Base-by-base conservation (phyloP, 2,888 invertebrate genomes). In the Dasysyrphus albostriatus region DNA sequence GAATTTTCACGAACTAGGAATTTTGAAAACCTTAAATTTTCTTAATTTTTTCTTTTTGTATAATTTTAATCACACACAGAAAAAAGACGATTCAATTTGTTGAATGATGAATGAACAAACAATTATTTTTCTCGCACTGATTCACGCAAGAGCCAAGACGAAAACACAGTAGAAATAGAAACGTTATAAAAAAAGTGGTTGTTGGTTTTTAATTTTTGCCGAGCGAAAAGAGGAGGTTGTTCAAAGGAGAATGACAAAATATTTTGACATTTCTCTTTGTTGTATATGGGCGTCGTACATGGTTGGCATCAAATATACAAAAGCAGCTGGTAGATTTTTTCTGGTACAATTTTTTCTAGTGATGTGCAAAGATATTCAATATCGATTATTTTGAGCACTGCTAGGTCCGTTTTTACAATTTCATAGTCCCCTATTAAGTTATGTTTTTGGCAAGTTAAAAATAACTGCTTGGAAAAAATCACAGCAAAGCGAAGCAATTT, bases 181-280 rank as follows among this genome's bases (percentile, higher is more conserved):
- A 81, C 47, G 61, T 42, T 61, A 42, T 42, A 77, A 49, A 72
- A 77, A 85, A 85, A 85, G 85, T 85, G 85, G 85, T 85, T 85
- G 82, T 77, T 69, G 81, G 72, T 67, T 73, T 74, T 58, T 32
- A 49, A 47, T 65, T 65, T 65, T 51, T 37, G 67, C 37, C 24
- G 6, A 37, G 19, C 8, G n/a, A 37, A 67, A 19, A 49, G 81
- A 77, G 81, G 77, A 77, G 76, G 84, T 67, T 72, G 72, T 67
- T 69, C 19, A 72, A 80, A 84, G 67, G 19, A 69, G 77, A 81
- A 77, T 54, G 76, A 72, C 59, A 69, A 24, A 24, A 63, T 19
- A 61, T 34, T 81, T 81, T 85, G 85, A 85, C 85, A 51, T 81
- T 81, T 82, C 72, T 42, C 56, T 85, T 85, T 81, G 81, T 3